A percentile compares a stretch with the other conserved stretches of the same genome.
Evolutionary conservation across 2,888 invertebrate genomes (phyloP).

Genomic region (Baronia brevicornis): DNA sequence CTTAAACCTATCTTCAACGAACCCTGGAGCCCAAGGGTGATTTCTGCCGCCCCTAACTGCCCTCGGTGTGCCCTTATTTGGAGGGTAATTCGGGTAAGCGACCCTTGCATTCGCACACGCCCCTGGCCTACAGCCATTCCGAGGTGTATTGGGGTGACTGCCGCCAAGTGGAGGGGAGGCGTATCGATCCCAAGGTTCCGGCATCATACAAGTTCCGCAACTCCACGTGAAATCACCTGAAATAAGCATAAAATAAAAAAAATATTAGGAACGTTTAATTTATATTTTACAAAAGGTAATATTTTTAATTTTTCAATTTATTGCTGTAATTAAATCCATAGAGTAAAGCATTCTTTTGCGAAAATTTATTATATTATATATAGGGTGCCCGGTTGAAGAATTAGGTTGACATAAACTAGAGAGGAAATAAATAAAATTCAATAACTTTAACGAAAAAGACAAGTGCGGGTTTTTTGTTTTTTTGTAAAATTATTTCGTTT

Average conservation of each 20-base stretch:
- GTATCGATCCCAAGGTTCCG: conserved; percentile 55
- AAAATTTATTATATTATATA: too few relatives aligned
- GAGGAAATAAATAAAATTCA: too few relatives aligned
- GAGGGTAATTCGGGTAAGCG: conserved; percentile 39
- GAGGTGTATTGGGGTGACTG: conserved; percentile 47
- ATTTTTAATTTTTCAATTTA: too few relatives aligned
- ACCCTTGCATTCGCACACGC: conserved; percentile 42
- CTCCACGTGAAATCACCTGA: conserved; percentile 55
- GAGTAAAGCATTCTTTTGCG: too few relatives aligned
- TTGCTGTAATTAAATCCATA: too few relatives aligned
- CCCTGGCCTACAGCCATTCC: conserved; percentile 57
- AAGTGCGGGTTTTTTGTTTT: too few relatives aligned
- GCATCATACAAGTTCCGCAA: conserved; percentile 48
- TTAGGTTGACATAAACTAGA: too few relatives aligned
- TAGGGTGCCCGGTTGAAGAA: too few relatives aligned
- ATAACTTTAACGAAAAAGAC: too few relatives aligned
- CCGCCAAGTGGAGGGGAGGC: conserved; percentile 41
- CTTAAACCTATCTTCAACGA: conserved; percentile 55
- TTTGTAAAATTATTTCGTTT: too few relatives aligned
- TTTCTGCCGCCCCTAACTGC: conserved; percentile 51
- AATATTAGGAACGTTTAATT: background rate
- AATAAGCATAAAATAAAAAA: conserved; percentile 11
- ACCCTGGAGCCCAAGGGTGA: conserved; percentile 55
- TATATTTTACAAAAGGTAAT: too few relatives aligned
- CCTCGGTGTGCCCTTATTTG: conserved; percentile 40